phyloP scores from a whole-genome alignment of 1,140 invertebrate species.

The Drosophila melanica region DNA sequence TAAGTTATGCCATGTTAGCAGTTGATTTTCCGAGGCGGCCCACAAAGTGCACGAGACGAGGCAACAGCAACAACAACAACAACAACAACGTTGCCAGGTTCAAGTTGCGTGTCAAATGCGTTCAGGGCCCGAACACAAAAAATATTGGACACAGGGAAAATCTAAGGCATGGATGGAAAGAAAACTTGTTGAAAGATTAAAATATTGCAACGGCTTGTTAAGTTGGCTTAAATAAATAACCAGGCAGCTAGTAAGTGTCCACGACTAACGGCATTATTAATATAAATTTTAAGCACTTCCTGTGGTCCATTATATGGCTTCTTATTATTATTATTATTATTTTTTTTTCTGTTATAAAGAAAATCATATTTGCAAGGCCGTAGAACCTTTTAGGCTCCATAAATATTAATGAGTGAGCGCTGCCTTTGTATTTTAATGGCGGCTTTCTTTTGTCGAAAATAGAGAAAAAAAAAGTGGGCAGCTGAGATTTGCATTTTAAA shows the following conservation, averaged over 20 bases:
- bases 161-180: slow-evolving; percentile 19
- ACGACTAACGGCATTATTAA: slow-evolving; percentile 68
- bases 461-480: slow-evolving; percentile 28
- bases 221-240: slow-evolving; percentile 43
- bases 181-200: slow-evolving; percentile 64
- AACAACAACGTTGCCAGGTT: not conserved
- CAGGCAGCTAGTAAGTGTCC: slow-evolving; percentile 13
- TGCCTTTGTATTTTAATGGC: slow-evolving; percentile 15
- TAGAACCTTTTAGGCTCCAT: slow-evolving; percentile 61
- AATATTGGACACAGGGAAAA: slow-evolving; percentile 4
- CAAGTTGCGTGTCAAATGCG: slow-evolving; percentile 74
- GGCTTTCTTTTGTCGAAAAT: slow-evolving; percentile 25
- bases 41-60: slow-evolving; percentile 33
- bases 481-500: slow-evolving; percentile 75
- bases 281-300: slow-evolving; percentile 70
- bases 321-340: not conserved
- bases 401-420: slow-evolving; percentile 67
- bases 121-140: slow-evolving; percentile 18
- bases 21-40: slow-evolving; percentile 66
- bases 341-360: not conserved
- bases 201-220: slow-evolving; percentile 44
- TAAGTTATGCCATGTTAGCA: slow-evolving; percentile 82
- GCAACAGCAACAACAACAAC: not conserved
- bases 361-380: slow-evolving; percentile 52
- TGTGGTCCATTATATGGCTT: slow-evolving; percentile 22